Evolutionary conservation across 1,140 invertebrate genomes (phyloP), one percentile per base, ranked within the genome.

Genomic region (Temnothorax curvispinosus): DNA sequence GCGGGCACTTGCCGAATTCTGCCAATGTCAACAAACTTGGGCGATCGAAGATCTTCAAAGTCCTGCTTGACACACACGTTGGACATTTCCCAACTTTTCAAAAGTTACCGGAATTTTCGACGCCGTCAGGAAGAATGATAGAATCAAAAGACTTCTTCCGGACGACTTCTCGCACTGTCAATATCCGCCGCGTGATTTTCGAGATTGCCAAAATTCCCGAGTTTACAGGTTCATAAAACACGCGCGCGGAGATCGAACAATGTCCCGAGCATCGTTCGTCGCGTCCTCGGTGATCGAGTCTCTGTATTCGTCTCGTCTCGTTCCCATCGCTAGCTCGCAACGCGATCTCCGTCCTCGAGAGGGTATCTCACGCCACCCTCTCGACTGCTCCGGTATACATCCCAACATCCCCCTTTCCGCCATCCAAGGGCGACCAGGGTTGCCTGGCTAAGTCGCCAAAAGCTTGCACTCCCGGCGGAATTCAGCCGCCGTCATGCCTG

Each of bases 361-460:
- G 89, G 78, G 54, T 89, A 77, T 74, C 88, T 44, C 58, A 8
- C 41, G 52, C 88, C 88, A 64, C 62, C 71, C 44, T 75, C 65
- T 52, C 72, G 65, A 77, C 47, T 76, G 44, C 71, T 38, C 74
- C 84, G 32, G n/a, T 64, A 65, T 27, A 58, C 85, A 21, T 52
- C 41, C 27, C 1, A 27, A 27, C 27, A 27, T 27, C 27, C 27
- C 64, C 41, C 86, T 52, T 82, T 35, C n/a, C 62, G 67, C 87
- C 76, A 80, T 54, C 75, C 88, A 74, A 87, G 80, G 78, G 77
- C 80, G 82, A 52, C 64, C 88, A 72, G 65, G 85, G 85, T 78
- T 78, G 87, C 84, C 89, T 86, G 44, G 80, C 86, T 90, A 90
- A 91, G 90, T 91, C 90, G 87, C 89, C 90, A 88, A 91, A 91